Evolutionary conservation across 2,113 vertebrate genomes (phyloP).

Genomic region (Syrmaticus mikado): DNA sequence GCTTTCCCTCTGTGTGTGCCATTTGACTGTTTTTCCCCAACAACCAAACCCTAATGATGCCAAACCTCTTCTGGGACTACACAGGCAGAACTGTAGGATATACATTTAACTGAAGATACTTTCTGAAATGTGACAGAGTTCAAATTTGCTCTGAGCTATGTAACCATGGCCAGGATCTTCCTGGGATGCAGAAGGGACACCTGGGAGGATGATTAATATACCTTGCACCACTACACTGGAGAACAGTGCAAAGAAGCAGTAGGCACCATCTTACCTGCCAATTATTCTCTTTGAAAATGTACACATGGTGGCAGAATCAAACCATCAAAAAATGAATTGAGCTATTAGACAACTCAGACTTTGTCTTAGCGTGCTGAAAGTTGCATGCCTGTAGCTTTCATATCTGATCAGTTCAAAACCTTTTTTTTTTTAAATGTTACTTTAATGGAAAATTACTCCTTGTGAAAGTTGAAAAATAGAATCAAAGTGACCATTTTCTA

Average conservation of each 20-base stretch:
- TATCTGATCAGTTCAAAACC: not conserved
- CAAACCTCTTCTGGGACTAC: not conserved
- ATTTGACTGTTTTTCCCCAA: not conserved
- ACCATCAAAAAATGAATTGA: not conserved
- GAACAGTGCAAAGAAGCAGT: not conserved
- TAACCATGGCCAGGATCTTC: not conserved
- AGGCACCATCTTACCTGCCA: not conserved
- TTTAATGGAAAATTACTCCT: not conserved
- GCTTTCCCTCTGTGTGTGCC: not conserved
- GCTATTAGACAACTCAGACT: not conserved
- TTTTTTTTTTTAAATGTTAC: not conserved
- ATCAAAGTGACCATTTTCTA: not conserved
- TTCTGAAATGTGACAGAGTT: not conserved
- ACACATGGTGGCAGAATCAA: not conserved
- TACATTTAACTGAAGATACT: fast-evolving
- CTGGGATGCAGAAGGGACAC: not conserved
- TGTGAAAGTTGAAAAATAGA: not conserved
- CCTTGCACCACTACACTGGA: not conserved
- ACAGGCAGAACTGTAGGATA: not conserved
- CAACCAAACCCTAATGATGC: not conserved
- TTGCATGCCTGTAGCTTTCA: not conserved
- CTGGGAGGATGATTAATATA: not conserved
- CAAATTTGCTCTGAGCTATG: not conserved
- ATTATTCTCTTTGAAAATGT: not conserved
- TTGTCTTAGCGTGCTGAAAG: not conserved